These are phyloP conservation scores for Gnathonemus echidnorhynchus DNA, from an alignment of 2,113 vertebrate species.

Conservation along the genomic window DNA sequence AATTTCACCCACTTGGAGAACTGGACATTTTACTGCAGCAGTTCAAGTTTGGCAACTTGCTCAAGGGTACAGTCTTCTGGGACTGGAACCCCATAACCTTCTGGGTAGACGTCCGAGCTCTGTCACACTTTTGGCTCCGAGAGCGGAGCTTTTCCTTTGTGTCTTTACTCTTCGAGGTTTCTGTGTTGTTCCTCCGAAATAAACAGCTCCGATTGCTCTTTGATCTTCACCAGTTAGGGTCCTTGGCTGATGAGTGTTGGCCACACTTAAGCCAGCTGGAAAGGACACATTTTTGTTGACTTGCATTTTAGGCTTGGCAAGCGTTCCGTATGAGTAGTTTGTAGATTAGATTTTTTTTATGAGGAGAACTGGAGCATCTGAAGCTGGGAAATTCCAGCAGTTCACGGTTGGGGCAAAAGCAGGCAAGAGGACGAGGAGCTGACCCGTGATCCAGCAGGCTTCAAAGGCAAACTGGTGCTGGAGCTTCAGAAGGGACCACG, in stretches of 20 bases:
- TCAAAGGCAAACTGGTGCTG: slow-evolving; percentile 1
- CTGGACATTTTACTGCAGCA: not conserved
- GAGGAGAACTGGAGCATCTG: not conserved
- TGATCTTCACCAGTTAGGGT: not conserved
- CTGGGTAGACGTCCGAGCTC: not conserved
- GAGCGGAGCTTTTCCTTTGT: not conserved
- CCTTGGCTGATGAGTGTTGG: not conserved
- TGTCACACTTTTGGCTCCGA: not conserved
- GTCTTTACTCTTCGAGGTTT: not conserved
- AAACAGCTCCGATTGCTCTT: not conserved
- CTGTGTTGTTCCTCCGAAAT: not conserved
- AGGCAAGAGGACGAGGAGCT: not conserved
- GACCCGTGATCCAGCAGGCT: not conserved
- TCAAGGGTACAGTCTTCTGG: not conserved
- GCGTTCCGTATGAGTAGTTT: not conserved
- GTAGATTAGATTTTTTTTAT: slow-evolving; percentile 1
- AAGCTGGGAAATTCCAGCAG: not conserved
- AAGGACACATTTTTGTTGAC: not conserved
- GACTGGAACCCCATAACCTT: not conserved
- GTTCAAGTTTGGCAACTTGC: not conserved
- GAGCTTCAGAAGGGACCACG: not conserved
- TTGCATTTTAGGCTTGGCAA: not conserved
- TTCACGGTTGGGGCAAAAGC: not conserved
- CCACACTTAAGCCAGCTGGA: not conserved
- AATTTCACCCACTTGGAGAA: not conserved